Conservation (phyloP, 2,113 vertebrate genomes). For the Zapornia atra region DNA sequence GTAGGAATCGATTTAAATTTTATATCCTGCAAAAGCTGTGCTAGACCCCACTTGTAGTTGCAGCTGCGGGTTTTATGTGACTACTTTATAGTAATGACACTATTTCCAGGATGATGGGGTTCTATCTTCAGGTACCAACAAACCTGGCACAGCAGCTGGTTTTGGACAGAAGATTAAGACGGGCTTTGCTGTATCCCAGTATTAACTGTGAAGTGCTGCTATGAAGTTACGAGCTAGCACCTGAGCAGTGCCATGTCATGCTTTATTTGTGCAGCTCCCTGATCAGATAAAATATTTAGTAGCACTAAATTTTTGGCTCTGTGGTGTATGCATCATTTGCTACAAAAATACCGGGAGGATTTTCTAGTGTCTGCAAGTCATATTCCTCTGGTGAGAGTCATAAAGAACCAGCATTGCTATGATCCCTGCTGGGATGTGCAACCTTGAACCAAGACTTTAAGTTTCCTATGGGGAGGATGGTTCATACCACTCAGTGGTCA, state of each 20-base stretch:
- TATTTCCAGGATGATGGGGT: background rate
- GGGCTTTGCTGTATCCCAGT: background rate
- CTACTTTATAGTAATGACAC: background rate
- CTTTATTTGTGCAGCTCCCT: background rate
- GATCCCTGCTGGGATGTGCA: background rate
- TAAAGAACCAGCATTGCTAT: rapidly evolving
- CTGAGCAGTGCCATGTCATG: background rate
- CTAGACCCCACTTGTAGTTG: background rate
- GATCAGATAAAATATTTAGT: slow-evolving; percentile 27
- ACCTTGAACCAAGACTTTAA: background rate
- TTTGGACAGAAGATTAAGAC: background rate
- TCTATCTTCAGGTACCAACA: background rate
- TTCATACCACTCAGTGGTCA: background rate
- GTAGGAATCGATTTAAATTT: background rate
- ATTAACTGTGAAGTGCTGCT: background rate
- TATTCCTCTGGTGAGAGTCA: background rate
- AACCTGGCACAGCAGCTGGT: background rate
- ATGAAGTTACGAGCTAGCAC: background rate
- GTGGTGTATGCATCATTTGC: background rate
- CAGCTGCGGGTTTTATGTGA: background rate
- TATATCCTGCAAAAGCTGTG: background rate
- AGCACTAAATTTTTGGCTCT: background rate
- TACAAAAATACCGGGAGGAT: background rate
- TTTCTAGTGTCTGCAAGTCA: background rate
- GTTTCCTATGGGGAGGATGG: background rate